Evolutionary conservation across 2,113 vertebrate genomes (phyloP).

Genomic region (Marcusenius ussheri): DNA sequence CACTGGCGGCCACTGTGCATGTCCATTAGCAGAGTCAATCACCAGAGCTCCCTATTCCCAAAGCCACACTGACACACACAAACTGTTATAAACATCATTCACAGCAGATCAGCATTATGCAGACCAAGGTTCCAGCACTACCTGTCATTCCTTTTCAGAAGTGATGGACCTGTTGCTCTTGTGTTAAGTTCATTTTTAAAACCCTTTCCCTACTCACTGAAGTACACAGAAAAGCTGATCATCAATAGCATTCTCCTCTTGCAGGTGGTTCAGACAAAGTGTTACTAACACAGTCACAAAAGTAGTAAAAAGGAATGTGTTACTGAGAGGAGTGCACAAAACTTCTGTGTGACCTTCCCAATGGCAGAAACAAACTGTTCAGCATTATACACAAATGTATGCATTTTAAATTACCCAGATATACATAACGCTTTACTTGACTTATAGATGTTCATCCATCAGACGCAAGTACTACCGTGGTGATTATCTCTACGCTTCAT

Average conservation of each 20-base stretch:
- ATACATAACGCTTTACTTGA: neutral
- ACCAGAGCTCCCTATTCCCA: neutral
- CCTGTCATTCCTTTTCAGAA: neutral
- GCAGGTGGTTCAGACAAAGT: neutral
- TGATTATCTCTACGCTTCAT: neutral
- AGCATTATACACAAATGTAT: neutral
- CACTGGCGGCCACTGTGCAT: neutral
- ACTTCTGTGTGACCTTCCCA: neutral
- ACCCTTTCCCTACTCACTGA: neutral
- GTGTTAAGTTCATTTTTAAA: neutral
- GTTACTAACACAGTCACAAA: neutral
- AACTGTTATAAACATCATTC: neutral
- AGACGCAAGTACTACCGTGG: neutral
- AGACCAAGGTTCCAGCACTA: neutral
- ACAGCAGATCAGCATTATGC: neutral
- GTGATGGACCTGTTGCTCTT: neutral
- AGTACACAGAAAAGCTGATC: neutral
- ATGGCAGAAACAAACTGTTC: neutral
- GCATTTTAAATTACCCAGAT: neutral
- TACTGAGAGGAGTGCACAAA: neutral
- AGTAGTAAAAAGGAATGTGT: neutral
- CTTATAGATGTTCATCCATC: neutral
- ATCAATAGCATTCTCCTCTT: neutral
- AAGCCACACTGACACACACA: neutral
- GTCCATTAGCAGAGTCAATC: neutral